Base-by-base conservation (phyloP, 2,113 vertebrate genomes). In the Dipodomys ordii region DNA sequence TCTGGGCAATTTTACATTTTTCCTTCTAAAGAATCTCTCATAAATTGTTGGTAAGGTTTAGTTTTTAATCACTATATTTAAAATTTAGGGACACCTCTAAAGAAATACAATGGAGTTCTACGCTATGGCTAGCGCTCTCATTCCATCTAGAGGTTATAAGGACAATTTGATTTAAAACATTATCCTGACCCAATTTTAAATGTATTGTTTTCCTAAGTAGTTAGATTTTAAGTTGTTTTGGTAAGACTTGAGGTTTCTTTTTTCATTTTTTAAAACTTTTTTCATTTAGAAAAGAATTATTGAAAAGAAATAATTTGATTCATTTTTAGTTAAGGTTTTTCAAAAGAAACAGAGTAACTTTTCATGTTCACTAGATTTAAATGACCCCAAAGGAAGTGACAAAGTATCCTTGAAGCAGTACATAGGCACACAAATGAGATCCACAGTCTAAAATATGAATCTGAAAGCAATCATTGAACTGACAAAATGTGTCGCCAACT, bases 291-390 rank as follows among this genome's bases (percentile, higher is more conserved):
- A 91, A 93, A 68, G 35, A 83, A 10, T 44, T 87, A 71, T 57
- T 72, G n/a, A 79, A 76, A 74, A 57, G 53, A 57, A 57, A 88
- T 15, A 78, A 68, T 12, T 23, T 74, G 22, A 83, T 81, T 77
- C 9, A 60, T 81, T 92, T 32, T 78, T 92, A 81, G 39, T 81
- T 69, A 72, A 49, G 22, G 2, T 68, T 92, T 57, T 80, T 93
- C 7, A 76, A 94, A 22, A 93, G 57, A 93, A 86, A 81, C 68
- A 68, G 72, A 74, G 46, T 71, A 81, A 79, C 71, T 35, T 67
- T 81, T 15, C 62, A 7, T 69, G 22, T 94, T 80, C 91, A 89
- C 32, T 72, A 85, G 62, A 93, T 93, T 87, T 80, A 87, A 95
- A 69, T 81, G 8, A 16, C n/a, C 44, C 39, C 65, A 69, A 90